phyloP scores from a whole-genome alignment of 2,888 invertebrate species.

The Dicyrtomina minuta region DNA sequence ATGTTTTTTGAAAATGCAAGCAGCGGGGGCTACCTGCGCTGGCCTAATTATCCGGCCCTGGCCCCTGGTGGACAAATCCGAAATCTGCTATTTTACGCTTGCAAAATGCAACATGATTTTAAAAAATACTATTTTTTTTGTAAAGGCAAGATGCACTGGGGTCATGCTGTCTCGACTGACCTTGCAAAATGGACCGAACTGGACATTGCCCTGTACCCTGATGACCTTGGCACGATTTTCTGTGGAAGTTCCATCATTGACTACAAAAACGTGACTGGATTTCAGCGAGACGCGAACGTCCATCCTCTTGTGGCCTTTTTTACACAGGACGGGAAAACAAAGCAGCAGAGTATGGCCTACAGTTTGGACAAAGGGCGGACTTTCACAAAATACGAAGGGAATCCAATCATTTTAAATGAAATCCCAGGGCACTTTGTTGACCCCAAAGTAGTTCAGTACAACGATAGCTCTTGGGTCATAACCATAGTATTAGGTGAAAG shows the following conservation, averaged over 20 bases:
- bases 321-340: conserved; percentile 39
- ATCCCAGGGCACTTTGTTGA: conserved; percentile 44
- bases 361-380: no score
- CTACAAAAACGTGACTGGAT: conserved; percentile 40
- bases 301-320: conserved; percentile 47
- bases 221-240: conserved; percentile 56
- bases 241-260: conserved; percentile 49
- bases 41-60: no score
- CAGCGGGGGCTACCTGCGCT: no score
- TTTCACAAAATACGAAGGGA: conserved; percentile 39
- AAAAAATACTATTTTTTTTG: no score
- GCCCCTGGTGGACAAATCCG: no score
- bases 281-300: conserved; percentile 26
- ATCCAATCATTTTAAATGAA: conserved; percentile 45
- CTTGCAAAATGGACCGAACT: conserved; percentile 60
- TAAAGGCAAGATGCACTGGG: no score
- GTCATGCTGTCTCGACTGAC: no score
- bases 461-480: conserved; percentile 40
- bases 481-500: conserved; percentile 40
- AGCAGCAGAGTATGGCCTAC: no score
- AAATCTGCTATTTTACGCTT: no score
- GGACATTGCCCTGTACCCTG: conserved; percentile 60
- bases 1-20: no score
- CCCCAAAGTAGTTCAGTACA: conserved; percentile 42
- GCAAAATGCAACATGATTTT: no score